Evolutionary conservation across 53 echinoderm and acorn worm species (phyloP), one percentile per base, ranked within the genome.

Genomic region (Arbacia lixula): DNA sequence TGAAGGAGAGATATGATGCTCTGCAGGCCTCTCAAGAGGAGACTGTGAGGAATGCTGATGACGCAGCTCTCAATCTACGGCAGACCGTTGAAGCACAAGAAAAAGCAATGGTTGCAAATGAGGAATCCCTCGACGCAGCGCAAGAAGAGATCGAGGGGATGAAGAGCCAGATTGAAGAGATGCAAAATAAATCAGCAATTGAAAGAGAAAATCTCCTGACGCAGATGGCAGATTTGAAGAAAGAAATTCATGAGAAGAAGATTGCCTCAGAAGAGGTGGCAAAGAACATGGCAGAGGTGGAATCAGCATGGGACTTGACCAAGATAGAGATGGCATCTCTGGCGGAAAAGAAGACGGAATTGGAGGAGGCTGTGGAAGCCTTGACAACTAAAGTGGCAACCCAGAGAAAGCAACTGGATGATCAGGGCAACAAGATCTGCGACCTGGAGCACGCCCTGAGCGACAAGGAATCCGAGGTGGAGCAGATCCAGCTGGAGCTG

Each of bases 351-450:
- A 41, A 54, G 39, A 55, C 52, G 21, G 85, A 88, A 28, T 53
- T 57, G 17, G 72, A 61, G 16, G 66, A 73, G 66, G 73, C 69
- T 21, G 75, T 77, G 8, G 79, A 84, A 53, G 87, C 79, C 11
- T 33, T 87, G 4, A 80, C 32, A 17, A 10, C 69, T 24, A 88
- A 91, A 49, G 30, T 32, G 5, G 54, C 12, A 29, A 79, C 85
- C 6, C 88, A 88, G 68, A 71, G 72, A 37, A 79, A 68, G 61
- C 80, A 61, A 56, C 53, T 91, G 36, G 82, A 66, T 38, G 75
- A 86, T 41, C 86, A 83, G 49, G 92, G 84, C 46, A 92, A 92
- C 57, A 79, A 89, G 34, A 81, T 92, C 11, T 89, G 86, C 25
- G 89, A 86, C 75, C 16, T 89, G 37, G 89, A 92, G 65, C 65